These are phyloP conservation scores for Drosophila stalkeri DNA, from an alignment of 2,888 invertebrate species.

Conservation along the genomic window DNA sequence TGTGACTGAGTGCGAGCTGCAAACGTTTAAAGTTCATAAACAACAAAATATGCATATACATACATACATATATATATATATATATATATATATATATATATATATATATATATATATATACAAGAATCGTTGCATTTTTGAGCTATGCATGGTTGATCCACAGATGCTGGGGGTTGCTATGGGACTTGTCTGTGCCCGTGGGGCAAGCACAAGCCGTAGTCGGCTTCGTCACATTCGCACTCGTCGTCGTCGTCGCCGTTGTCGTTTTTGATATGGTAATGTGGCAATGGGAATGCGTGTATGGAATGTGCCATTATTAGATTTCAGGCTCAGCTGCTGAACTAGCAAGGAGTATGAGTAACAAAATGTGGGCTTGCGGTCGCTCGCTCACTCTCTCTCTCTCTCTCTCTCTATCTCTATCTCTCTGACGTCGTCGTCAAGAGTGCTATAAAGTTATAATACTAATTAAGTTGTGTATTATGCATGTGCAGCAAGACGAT, in stretches of 20 bases:
- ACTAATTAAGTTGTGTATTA: constrained; percentile 80
- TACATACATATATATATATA: neutral
- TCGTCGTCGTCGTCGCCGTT: constrained; percentile 44
- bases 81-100: neutral
- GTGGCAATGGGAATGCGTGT: constrained; percentile 77
- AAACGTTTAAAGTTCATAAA: constrained; percentile 74
- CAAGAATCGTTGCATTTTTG: constrained; percentile 52
- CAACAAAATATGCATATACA: constrained; percentile 38
- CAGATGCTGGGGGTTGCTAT: neutral
- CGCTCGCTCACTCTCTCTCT: neutral
- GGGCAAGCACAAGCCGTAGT: constrained; percentile 53
- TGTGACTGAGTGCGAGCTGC: constrained; percentile 41
- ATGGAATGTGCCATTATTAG: constrained; percentile 76
- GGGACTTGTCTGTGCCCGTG: constrained; percentile 60
- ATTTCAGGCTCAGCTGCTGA: constrained; percentile 52
- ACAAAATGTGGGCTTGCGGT: neutral
- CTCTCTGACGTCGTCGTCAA: constrained; percentile 31
- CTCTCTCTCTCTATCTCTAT: neutral
- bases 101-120: neutral
- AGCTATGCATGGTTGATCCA: constrained; percentile 37
- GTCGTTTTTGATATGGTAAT: constrained; percentile 76
- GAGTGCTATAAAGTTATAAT: constrained; percentile 80
- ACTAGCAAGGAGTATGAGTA: neutral
- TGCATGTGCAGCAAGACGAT: constrained; percentile 59
- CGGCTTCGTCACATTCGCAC: constrained; percentile 25